Evolutionary conservation across 2,888 invertebrate genomes (phyloP), one percentile per base, ranked within the genome.

Genomic region (Lasioglossum marginatum): DNA sequence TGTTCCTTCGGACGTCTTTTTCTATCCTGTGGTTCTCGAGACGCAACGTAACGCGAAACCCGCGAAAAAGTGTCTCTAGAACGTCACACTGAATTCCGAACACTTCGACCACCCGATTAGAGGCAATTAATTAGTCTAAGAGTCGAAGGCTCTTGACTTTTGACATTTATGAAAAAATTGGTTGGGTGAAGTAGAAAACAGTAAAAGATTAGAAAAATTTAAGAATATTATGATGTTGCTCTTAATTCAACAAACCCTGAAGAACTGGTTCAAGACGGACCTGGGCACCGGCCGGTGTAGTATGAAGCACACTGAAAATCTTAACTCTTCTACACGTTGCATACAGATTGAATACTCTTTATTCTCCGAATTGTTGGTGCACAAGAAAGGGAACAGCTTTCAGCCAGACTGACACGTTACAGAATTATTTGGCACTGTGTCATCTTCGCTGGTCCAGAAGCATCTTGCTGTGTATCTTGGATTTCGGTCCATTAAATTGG

Each of bases 381-480:
- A n/a, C n/a, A n/a, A n/a, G n/a, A 52, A 23, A 23, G 57, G 10
- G 57, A 12, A n/a, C 8, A 57, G n/a, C 12, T 57, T 57, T 57
- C 57, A 57, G 77, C 74, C 80, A 68, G 79, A 84, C 81, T 87
- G 85, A 83, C 87, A 83, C 87, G 81, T 87, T 79, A 89, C 74
- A 88, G 75, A 52, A 79, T 88, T 86, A 77, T 81, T 70, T 79
- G 85, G 89, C 66, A 86, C 87, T 63, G 85, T 78, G 87, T 85
- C 85, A 73, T 27, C 81, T 89, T 82, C 12, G 52, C 82, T 66
- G 52, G 34, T 66, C 52, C 16, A 27, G 43, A 66, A 66, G 14
- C 10, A 12, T 70, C 4, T 31, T 5, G n/a, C n/a, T 4, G 10
- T 57, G n/a, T 4, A 57, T 23, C 4, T 57, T n/a, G n/a, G n/a